Evolutionary conservation across 30 jellyfish, hydroid and myxozoan genomes (phyloP), one percentile per base, ranked within the genome.

Genomic region (Chrysaora quinquecirrha): DNA sequence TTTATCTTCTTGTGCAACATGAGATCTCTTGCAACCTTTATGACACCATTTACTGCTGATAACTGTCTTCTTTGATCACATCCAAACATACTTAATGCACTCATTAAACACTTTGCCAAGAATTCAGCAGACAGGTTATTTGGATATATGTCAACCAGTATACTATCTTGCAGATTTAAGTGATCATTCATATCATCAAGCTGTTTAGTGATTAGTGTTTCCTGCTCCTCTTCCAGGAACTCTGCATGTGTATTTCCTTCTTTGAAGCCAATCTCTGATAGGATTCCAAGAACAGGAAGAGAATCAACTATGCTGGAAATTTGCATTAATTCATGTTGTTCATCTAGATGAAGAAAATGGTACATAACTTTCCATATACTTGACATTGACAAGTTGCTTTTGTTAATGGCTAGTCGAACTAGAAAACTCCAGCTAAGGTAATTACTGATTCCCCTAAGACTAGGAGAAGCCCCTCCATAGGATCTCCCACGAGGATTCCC

Each of bases 181-280:
- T 82, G 1, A 0, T 32, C n/a, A 10, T 0, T 25, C 12, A 23
- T 7, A 70, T 46, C 0, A 30, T 35, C 23, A 24, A 20, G 63
- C 34, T 50, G 43, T 16, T 18, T 1, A 21, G 47, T 0, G 30
- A 60, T 27, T 50, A 19, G 7, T 38, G 28, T 14, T 0, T 30
- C 25, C 38, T 29, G 33, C 46, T 48, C 24, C 21, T 48, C 34
- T 29, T 30, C 48, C 1, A n/a, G 47, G 73, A 20, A 24, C 12
- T 64, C 60, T 14, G 27, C 31, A 19, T n/a, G 23, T 20, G 12
- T 34, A 27, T n/a, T 12, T 30, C 63, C 49, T 47, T 58, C 30
- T 75, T 21, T 1, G n/a, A 65, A 0, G 61, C 32, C 85, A 76
- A 82, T 69, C 29, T 82, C 92, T 50, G 92, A 82, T 80, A 82